phyloP scores from a whole-genome alignment of 2,888 invertebrate genomes.

The Dryomyza anilis region DNA sequence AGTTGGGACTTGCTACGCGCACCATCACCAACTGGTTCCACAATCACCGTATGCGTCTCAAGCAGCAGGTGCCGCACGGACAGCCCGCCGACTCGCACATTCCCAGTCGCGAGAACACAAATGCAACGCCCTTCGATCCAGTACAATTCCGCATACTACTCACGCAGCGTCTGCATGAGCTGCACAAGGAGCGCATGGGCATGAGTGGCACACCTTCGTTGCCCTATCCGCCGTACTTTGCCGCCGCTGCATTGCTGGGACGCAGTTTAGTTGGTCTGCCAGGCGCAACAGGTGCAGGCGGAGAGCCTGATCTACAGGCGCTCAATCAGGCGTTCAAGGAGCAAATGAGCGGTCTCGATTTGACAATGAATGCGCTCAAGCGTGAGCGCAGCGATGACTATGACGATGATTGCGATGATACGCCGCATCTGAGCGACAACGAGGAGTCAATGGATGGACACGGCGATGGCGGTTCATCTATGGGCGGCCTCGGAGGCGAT shows the following conservation, averaged over 20 bases:
- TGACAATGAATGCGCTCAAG: slow-evolving; percentile 84
- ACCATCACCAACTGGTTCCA: slow-evolving; percentile 99
- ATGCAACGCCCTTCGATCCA: slow-evolving; percentile 83
- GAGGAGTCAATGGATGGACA: slow-evolving; percentile 53
- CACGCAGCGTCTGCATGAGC: slow-evolving; percentile 85
- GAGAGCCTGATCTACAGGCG: slow-evolving; percentile 65
- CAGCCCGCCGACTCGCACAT: slow-evolving; percentile 69
- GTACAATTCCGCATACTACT: slow-evolving; percentile 87
- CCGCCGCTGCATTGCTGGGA: slow-evolving; percentile 68
- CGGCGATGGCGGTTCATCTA: slow-evolving; percentile 54
- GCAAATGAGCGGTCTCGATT: slow-evolving; percentile 82
- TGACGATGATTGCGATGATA: slow-evolving; percentile 73
- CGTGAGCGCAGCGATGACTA: slow-evolving; percentile 67
- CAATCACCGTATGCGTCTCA: slow-evolving; percentile 97
- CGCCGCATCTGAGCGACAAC: slow-evolving; percentile 55
- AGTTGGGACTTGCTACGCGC: slow-evolving; percentile 87
- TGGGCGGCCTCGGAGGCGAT: slow-evolving; percentile 42
- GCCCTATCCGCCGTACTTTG: slow-evolving; percentile 81
- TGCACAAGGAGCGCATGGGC: slow-evolving; percentile 84
- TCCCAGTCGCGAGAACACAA: slow-evolving; percentile 73
- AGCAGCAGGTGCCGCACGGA: slow-evolving; percentile 85
- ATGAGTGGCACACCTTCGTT: slow-evolving; percentile 75
- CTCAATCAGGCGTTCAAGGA: slow-evolving; percentile 72
- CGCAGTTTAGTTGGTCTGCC: slow-evolving; percentile 70
- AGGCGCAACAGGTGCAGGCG: slow-evolving; percentile 72